Conservation (phyloP, 2,113 vertebrate genomes). For the Tiliqua scincoides region DNA sequence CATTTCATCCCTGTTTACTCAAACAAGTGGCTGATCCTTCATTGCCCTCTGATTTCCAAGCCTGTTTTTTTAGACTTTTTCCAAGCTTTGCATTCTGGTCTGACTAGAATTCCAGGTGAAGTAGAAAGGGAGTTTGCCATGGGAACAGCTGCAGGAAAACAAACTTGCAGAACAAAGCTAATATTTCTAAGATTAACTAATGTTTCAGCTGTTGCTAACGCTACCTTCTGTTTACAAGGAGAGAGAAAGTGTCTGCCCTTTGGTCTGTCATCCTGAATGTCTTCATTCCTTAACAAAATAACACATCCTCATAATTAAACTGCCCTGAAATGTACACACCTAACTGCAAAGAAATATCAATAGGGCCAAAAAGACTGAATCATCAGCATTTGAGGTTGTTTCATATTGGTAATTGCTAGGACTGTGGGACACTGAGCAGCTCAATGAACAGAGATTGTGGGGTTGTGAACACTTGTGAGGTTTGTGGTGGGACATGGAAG, state of each 20-base stretch:
- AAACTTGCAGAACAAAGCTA: conserved; percentile 66
- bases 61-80: conserved; percentile 52
- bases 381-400: not conserved
- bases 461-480: not conserved
- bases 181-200: conserved; percentile 70
- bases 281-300: conserved; percentile 19
- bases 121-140: conserved; percentile 70
- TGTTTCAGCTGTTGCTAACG: conserved; percentile 64
- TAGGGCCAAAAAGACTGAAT: not conserved
- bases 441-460: not conserved
- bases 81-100: conserved; percentile 43
- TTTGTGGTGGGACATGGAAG: not conserved
- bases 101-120: conserved; percentile 57
- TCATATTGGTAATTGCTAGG: not conserved
- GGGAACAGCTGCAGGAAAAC: conserved; percentile 72
- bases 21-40: conserved; percentile 50
- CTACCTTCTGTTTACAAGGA: conserved; percentile 53
- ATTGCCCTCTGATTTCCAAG: conserved; percentile 32
- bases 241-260: too few relatives aligned
- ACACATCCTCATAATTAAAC: not conserved
- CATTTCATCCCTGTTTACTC: not conserved
- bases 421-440: not conserved
- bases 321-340: conserved; percentile 8
- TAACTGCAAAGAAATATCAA: not conserved
- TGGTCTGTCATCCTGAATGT: conserved; percentile 13